phyloP scores from a whole-genome alignment of 1,140 invertebrate species.

The Drosophila bifasciata region DNA sequence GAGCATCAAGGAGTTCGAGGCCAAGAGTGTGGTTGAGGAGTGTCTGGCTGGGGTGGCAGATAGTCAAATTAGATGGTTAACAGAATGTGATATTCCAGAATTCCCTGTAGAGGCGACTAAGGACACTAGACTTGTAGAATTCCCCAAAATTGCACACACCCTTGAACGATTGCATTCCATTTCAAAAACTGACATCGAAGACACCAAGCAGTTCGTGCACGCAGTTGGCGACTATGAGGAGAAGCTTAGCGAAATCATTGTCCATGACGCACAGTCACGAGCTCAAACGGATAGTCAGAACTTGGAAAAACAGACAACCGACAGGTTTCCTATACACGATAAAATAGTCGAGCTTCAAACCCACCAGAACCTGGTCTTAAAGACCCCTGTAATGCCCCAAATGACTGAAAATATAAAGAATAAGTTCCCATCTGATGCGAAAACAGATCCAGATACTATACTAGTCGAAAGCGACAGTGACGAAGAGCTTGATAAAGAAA shows the following conservation, averaged over 20 bases:
- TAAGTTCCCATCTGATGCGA: constrained; percentile 48
- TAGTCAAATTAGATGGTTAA: constrained; percentile 35
- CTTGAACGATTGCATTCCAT: constrained; percentile 67
- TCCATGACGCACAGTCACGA: constrained; percentile 3
- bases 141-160: constrained; percentile 58
- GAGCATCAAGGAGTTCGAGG: constrained; percentile 46
- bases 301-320: neutral
- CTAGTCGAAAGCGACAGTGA: constrained; percentile 58
- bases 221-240: constrained; percentile 39
- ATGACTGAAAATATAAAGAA: neutral
- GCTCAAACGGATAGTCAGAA: constrained; percentile 2
- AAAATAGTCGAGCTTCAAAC: constrained; percentile 9
- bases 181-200: constrained; percentile 58
- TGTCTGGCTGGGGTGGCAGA: constrained; percentile 8
- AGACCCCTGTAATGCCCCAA: constrained; percentile 1
- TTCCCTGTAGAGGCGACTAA: constrained; percentile 53
- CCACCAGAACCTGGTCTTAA: constrained; percentile 6
- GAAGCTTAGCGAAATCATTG: constrained; percentile 40
- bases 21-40: constrained; percentile 31
- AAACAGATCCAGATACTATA: neutral
- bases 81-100: constrained; percentile 58
- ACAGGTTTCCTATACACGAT: constrained; percentile 53
- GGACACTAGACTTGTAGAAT: constrained; percentile 29
- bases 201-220: constrained; percentile 55
- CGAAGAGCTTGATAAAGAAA: constrained; percentile 50